A percentile compares a stretch with the other conserved stretches of the same genome.
These are phyloP conservation scores for Rhogogaster chlorosoma DNA, from an alignment of 2,888 invertebrate species.

Conservation along the genomic window DNA sequence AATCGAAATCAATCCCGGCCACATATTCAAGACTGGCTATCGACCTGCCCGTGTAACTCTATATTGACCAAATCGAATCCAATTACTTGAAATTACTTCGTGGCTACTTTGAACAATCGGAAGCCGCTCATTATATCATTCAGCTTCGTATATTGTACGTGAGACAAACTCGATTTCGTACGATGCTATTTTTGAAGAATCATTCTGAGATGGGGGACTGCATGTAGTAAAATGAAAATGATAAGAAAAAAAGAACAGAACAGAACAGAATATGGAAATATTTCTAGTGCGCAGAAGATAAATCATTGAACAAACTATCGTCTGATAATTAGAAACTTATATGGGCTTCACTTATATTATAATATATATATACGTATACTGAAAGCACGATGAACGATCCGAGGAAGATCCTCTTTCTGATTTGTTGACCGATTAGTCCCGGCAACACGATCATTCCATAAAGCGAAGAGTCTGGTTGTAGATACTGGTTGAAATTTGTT, in stretches of 20 bases:
- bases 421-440: conserved; percentile 51
- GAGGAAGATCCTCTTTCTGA: conserved; percentile 32
- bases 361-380: not conserved
- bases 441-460: conserved; percentile 36
- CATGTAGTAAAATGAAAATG: not conserved
- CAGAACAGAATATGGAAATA: not conserved
- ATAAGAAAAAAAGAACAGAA: not conserved
- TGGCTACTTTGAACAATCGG: not conserved
- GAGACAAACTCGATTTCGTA: conserved; percentile 5
- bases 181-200: not conserved
- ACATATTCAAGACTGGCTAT: not conserved
- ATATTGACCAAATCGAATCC: conserved; percentile 2
- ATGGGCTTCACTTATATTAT: not conserved
- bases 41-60: not conserved
- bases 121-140: conserved; percentile 6
- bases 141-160: conserved; percentile 23
- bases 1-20: not conserved
- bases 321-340: not conserved
- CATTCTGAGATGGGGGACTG: not conserved
- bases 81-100: conserved; percentile 30
- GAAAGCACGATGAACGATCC: not conserved
- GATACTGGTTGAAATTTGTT: conserved; percentile 6
- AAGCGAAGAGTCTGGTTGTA: not conserved
- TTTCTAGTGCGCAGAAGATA: not conserved
- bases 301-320: not conserved